A percentile compares a stretch with the other conserved stretches of the same genome.
Conservation (phyloP, 2,113 vertebrate genomes). For the Pterocles orientalis region DNA sequence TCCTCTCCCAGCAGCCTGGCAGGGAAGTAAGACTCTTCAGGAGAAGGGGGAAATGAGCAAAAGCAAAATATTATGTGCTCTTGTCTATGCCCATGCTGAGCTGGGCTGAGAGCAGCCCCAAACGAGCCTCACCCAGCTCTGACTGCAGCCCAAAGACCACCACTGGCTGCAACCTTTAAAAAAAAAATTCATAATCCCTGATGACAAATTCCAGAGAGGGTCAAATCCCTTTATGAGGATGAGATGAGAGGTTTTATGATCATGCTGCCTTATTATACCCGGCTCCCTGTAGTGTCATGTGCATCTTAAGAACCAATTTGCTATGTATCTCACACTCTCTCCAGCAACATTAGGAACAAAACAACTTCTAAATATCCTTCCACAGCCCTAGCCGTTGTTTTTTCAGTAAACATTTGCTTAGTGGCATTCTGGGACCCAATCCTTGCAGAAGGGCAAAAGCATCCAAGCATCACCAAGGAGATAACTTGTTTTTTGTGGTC, state of each 20-base stretch:
- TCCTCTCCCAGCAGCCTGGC: neutral
- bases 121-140: neutral
- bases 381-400: neutral
- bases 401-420: constrained; percentile 16
- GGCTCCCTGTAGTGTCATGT: constrained; percentile 27
- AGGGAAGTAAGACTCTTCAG: neutral
- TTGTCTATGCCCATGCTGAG: fast-evolving
- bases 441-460: neutral
- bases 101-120: neutral
- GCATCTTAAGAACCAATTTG: constrained; percentile 49
- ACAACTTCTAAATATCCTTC: constrained; percentile 25
- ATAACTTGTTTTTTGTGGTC: neutral
- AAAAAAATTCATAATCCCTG: neutral
- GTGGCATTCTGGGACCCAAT: neutral
- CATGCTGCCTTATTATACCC: neutral
- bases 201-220: constrained; percentile 25
- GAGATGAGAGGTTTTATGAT: constrained; percentile 28
- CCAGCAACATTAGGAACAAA: constrained; percentile 24
- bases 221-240: constrained; percentile 22
- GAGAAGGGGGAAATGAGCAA: neutral
- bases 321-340: neutral
- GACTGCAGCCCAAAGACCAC: neutral
- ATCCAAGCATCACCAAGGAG: neutral
- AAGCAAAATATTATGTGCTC: neutral
- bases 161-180: neutral